Evolutionary conservation across 1,140 invertebrate species (phyloP), one percentile per base, ranked within the genome.

Genomic region (Agrilus planipennis): DNA sequence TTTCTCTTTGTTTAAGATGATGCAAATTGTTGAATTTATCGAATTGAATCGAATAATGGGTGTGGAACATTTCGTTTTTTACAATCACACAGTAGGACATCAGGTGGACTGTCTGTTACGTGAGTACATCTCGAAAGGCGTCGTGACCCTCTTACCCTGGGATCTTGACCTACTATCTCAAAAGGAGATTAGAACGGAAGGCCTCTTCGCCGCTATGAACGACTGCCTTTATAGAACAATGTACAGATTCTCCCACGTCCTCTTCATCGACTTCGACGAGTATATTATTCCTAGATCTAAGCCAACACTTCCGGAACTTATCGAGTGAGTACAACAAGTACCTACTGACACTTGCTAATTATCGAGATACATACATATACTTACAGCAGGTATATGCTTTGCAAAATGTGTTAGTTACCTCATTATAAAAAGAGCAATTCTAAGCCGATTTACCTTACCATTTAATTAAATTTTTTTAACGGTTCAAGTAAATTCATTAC

Each of bases 211-310:
- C 0, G 86, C 89, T 0, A 73, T 93, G 27, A 93, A 95, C 62
- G 89, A 95, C 66, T 95, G 90, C 60, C 71, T 94, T 23, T 92
- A 93, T 65, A 69, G 90, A 45, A 84, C 81, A 16, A 89, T 92
- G 82, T 81, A 84, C 44, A 68, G 64, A 10, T 87, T 77, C 45
- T 76, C 81, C 25, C 88, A 86, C 62, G 68, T 90, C 10, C 73
- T 88, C 1, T 72, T 93, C 20, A 79, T 93, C 12, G 90, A 95
- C 64, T 69, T 93, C 37, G 90, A 95, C 55, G 90, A 95, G 62
- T 86, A 85, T 52, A 85, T 93, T 43, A 72, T 93, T 45, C 89
- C 90, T 1, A 75, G 80, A 23, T 70, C 79, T 42, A 81, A 88
- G 49, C 65, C 76, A 32, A 80, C 79, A 1, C 64, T 86, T 37